Evolutionary conservation across 2,797 vertebrate genomes (phyloP), one percentile per base, ranked within the genome.

Genomic region (Fratercula arctica): DNA sequence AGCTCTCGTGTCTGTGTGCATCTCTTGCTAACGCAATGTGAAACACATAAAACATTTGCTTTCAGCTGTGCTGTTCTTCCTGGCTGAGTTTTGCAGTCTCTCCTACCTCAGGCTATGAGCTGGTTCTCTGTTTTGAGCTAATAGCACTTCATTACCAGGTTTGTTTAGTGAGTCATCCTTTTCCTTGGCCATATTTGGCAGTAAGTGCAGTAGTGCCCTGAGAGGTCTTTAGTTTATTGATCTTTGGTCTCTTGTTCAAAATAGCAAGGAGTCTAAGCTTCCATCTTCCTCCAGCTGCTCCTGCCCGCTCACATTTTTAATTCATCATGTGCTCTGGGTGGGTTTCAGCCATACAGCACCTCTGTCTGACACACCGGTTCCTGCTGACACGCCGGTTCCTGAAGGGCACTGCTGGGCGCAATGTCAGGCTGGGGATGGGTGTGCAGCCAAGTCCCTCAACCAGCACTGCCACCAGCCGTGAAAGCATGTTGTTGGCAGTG

Each of bases 1-100:
- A 15, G n/a, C 64, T 13, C 21, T 31, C 0, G 0, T 10, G 28
- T 43, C 72, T 45, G 26, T 16, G 35, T 37, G 5, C 11, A 3
- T 26, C 35, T n/a, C 61, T n/a, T 19, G 16, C 9, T 28, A 4
- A 8, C 2, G 1, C 5, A 19, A 6, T 2, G 1, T 6, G n/a
- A 18, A 45, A 8, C 3, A 1, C 9, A 3, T 2, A 19, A 41
- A 25, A 19, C 9, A 1, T 3, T n/a, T 17, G 24, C n/a, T 84
- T 11, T 50, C 57, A 7, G 11, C n/a, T 2, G 16, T 29, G 48
- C 51, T 68, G 3, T 37, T 41, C 29, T 31, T 68, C 33, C 33
- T 63, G 54, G n/a, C 20, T 13, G 70, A 31, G 28, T 39, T 56
- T 46, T 51, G 26, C 25, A 19, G 16, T 10, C 12, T 28, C 21